Percentiles rank a stretch among this genome's conserved stretches.
Conservation (phyloP, 2,888 invertebrate genomes). For the Patella ulyssiponensis region DNA sequence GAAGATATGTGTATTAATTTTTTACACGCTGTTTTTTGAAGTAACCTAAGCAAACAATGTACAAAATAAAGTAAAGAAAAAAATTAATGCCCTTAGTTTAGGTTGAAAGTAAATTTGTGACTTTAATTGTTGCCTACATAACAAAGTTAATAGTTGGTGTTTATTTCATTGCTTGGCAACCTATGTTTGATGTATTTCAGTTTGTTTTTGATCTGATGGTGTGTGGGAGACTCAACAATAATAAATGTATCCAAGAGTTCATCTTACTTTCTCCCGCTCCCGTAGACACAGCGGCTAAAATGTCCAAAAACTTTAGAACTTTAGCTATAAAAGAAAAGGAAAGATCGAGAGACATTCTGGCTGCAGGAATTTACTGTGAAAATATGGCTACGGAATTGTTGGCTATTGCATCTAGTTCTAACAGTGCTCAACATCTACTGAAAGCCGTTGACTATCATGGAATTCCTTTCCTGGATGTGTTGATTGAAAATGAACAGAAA, state of each 20-base stretch:
- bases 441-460: conserved; percentile 95
- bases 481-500: conserved; percentile 99
- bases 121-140: too few species aligned
- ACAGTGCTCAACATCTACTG: conserved; percentile 93
- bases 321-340: conserved; percentile 97
- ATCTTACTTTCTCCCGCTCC: conserved; percentile 99
- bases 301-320: conserved; percentile 83
- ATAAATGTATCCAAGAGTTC: conserved; percentile 97
- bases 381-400: conserved; percentile 96
- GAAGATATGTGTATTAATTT: background rate
- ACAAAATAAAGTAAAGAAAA: too few species aligned
- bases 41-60: too few species aligned
- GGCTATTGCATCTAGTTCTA: conserved; percentile 92
- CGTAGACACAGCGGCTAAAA: conserved; percentile 97
- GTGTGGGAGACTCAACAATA: conserved; percentile 91
- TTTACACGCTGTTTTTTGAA: too few species aligned
- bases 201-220: conserved; percentile 99
- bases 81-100: too few species aligned
- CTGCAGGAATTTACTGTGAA: conserved; percentile 96
- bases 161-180: too few species aligned
- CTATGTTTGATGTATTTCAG: conserved; percentile 67
- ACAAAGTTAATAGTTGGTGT: too few species aligned
- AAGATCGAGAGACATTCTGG: conserved; percentile 94
- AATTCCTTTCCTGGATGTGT: conserved; percentile 93
- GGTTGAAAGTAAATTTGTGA: too few species aligned